Evolutionary conservation across 2,113 vertebrate genomes (phyloP).

Genomic region (Genyomyrus donnyi): DNA sequence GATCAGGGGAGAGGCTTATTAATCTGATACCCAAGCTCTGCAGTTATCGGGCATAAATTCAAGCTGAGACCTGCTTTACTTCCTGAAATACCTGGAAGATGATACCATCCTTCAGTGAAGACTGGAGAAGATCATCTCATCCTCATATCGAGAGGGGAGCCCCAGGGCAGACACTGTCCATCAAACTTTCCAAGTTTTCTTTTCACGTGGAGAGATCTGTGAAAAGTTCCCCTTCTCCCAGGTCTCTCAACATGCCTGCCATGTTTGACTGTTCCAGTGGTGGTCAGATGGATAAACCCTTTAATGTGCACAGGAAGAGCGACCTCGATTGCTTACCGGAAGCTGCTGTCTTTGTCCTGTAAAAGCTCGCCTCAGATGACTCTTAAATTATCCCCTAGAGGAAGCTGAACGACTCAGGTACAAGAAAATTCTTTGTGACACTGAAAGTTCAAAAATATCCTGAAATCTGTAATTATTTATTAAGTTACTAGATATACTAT

Average conservation of each 20-base stretch:
- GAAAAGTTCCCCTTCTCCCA: neutral
- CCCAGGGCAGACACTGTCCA: neutral
- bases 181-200: neutral
- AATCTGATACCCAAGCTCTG: neutral
- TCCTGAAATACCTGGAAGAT: neutral
- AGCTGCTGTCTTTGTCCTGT: neutral
- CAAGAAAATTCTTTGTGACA: neutral
- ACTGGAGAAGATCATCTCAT: neutral
- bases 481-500: neutral
- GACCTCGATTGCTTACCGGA: neutral
- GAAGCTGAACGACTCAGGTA: neutral
- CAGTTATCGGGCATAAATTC: neutral
- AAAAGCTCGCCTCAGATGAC: neutral
- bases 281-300: neutral
- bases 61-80: neutral
- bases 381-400: neutral
- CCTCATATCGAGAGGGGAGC: neutral
- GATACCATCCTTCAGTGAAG: neutral
- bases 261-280: neutral
- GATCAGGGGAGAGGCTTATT: neutral
- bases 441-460: neutral
- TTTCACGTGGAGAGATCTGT: neutral
- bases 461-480: constrained; percentile 1
- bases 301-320: neutral
- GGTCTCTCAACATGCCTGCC: neutral